Base-by-base conservation (phyloP, 2,113 vertebrate genomes). In the Rhea americana region DNA sequence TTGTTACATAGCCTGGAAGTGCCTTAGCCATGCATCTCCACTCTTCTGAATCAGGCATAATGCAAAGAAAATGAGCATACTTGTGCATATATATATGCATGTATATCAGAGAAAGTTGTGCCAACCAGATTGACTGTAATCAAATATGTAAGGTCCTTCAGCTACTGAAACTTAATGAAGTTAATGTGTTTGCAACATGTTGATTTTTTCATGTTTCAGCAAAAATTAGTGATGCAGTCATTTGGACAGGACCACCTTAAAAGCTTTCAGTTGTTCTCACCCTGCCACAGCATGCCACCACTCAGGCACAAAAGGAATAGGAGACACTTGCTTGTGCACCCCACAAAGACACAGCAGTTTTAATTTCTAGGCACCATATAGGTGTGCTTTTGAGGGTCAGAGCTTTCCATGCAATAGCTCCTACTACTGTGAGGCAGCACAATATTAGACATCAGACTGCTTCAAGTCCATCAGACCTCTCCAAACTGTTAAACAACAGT, bases 241-340 rank as follows among this genome's bases (percentile, higher is more conserved):
- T 37, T 48, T 8, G 76, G 51, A 85, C 21, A 93, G 30, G 18
- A 90, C 67, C 1, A 67, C 56, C 51, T 91, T 91, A 62, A 91
- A 87, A 78, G 66, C 47, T 87, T 81, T 91, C 71, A 78, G 24
- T 47, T 87, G 28, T 48, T 91, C 28, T 59, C 48, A 81, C 53
- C 25, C 51, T 78, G 70, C 50, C 82, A 62, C 55, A 91, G 28
- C 55, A 61, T 10, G 43, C 11, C 55, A 84, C 50, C 17, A 32
- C 47, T 48, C 47, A 50, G n/a, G 66, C 21, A 9, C 8, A 30
- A 78, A 43, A 47, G 24, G 51, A 53, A 53, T 25, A 13, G 21
- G 21, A 25, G 24, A 53, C 25, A 13, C 51, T 53, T 26, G 51
- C 51, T 53, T 53, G 24, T 53, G 22, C 24, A 53, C 12, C 51